Evolutionary conservation across 2,888 invertebrate species (phyloP), one percentile per base, ranked within the genome.

Genomic region (Oasisia sp.): DNA sequence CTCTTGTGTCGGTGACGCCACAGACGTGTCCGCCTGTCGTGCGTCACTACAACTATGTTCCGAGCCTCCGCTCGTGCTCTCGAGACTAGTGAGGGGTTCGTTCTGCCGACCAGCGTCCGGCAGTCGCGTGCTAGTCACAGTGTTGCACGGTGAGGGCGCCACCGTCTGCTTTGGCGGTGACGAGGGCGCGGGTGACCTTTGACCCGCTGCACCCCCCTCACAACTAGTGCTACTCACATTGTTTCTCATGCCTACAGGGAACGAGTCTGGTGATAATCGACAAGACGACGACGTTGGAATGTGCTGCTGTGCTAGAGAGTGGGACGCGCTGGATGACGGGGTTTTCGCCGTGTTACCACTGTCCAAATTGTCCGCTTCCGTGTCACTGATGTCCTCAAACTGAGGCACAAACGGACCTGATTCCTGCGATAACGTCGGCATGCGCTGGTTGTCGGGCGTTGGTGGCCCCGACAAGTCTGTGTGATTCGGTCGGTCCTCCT

Each of bases 301-400:
- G 74, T 74, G 74, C 74, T 74, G 74, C n/a, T 74, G 74, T 74
- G 74, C 74, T 74, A 74, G 27, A 19, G 74, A 74, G n/a, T 74
- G 74, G 74, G 74, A 27, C 19, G 74, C 2, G 74, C 74, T 27
- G 19, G 74, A 74, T 27, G 74, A 74, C 27, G 74, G 74, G 5
- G 14, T 74, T 74, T 74, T 74, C 27, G 38, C 32, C 90, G 45
- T 19, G 11, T 45, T 74, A 32, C 44, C 93, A 74, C 74, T 74
- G 74, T 74, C 74, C 14, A 74, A 27, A 74, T 89, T 96, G n/a
- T 93, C 93, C 19, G 94, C 94, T 91, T 93, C 94, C n/a, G 93
- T 93, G 92, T 94, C 94, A 90, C 93, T 95, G 93, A 92, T 94
- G 94, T 58, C 95, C 94, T 56, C 95, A 92, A 94, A 94, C 91